These are phyloP conservation scores for Battus philenor DNA, from an alignment of 1,140 invertebrate genomes.

Conservation along the genomic window DNA sequence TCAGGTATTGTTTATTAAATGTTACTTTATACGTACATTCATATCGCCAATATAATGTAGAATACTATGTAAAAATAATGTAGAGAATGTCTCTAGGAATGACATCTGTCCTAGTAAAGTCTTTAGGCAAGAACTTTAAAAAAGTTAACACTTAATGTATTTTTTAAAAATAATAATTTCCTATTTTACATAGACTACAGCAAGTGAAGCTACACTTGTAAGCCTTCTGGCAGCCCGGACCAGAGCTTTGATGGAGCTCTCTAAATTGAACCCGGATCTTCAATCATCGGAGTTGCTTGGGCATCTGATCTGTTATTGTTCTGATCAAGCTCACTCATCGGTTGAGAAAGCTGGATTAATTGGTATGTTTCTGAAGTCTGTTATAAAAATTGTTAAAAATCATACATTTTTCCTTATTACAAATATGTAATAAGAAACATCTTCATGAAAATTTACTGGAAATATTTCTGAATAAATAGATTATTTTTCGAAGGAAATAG, in stretches of 20 bases:
- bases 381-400: background rate
- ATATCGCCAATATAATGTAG: background rate
- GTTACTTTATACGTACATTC: too few species aligned
- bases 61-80: too few species aligned
- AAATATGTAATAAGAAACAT: too few species aligned
- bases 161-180: too few species aligned
- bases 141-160: too few species aligned
- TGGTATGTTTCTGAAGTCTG: conserved; percentile 71
- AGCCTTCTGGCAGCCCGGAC: conserved; percentile 93
- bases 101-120: too few species aligned
- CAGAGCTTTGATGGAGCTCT: conserved; percentile 84
- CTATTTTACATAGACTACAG: conserved; percentile 79
- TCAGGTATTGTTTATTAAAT: conserved; percentile 74
- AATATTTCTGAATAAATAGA: too few species aligned
- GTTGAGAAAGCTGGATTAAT: conserved; percentile 97
- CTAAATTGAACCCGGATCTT: conserved; percentile 81
- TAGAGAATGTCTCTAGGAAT: too few species aligned
- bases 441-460: too few species aligned
- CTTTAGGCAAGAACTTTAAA: too few species aligned
- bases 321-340: conserved; percentile 96
- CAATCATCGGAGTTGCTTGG: conserved; percentile 94
- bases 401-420: too few species aligned
- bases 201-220: conserved; percentile 94
- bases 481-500: too few species aligned
- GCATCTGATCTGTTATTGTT: conserved; percentile 95